Conservation (phyloP, 2,113 vertebrate species). For the Labeo catla region DNA sequence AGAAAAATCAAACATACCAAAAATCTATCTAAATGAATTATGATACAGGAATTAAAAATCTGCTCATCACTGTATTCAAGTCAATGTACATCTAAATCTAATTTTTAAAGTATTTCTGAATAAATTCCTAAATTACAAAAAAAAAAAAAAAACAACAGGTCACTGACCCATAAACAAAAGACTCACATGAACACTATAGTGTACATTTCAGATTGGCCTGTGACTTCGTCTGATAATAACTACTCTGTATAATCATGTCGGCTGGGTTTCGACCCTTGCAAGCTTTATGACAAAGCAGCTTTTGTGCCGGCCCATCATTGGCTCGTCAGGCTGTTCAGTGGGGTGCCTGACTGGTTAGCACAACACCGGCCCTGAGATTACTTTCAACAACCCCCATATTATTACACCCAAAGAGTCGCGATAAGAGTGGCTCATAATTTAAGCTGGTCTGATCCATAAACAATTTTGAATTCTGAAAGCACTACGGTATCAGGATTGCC, state of each 20-base stretch:
- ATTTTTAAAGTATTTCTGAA: neutral
- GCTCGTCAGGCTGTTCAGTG: slow-evolving; percentile 57
- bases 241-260: slow-evolving; percentile 52
- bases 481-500: neutral
- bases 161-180: neutral
- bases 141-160: neutral
- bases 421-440: slow-evolving; percentile 23
- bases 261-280: slow-evolving; percentile 39
- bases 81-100: neutral
- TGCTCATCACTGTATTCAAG: neutral
- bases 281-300: slow-evolving; percentile 66
- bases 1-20: neutral
- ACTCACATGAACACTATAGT: slow-evolving; percentile 41
- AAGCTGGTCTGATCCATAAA: slow-evolving; percentile 38
- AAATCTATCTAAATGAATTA: neutral
- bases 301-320: slow-evolving; percentile 51
- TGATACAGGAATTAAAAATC: neutral
- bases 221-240: slow-evolving; percentile 56
- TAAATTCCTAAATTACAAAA: neutral
- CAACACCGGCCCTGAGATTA: neutral
- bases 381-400: slow-evolving; percentile 30
- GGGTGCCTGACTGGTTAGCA: slow-evolving; percentile 48
- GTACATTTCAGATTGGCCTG: slow-evolving; percentile 55
- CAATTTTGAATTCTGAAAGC: slow-evolving; percentile 26
- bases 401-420: slow-evolving; percentile 15